Evolutionary conservation across 2,113 vertebrate species (phyloP), one percentile per base, ranked within the genome.

Genomic region (Promerops cafer): DNA sequence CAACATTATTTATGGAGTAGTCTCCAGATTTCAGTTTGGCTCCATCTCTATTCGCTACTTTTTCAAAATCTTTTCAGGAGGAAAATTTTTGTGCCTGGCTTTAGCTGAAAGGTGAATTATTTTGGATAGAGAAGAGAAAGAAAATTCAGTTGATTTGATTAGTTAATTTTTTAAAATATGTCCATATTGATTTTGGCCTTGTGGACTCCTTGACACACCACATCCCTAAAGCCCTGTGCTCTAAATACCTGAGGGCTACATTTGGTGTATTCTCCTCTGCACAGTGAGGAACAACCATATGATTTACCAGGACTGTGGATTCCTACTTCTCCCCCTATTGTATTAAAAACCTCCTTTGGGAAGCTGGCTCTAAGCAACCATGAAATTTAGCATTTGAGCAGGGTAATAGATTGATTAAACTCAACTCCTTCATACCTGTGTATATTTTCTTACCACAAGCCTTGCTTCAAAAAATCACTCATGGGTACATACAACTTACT

Each of bases 241-340:
- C 6, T 59, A 71, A 65, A 37, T 64, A 81, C 15, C 26, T 39
- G 75, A 85, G 16, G 30, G 24, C 20, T 37, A 26, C 0, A 0
- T 45, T 45, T 2, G 0, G 28, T 23, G 11, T 33, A 14, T 57
- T 66, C 50, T 61, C 40, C 31, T 83, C 28, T 28, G 28, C 33
- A 65, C 1, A 1, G 17, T 40, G 31, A 82, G 49, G 31, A 94
- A 47, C 26, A 68, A 9, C 28, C 11, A 16, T 0, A 0, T 24
- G 45, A 71, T 77, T 88, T 64, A 74, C 54, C 66, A 86, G 22
- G 28, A 24, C 31, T 53, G 28, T 56, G 37, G 26, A 65, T 88
- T 87, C 82, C 66, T 50, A 40, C 54, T 60, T 72, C 37, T 45
- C 54, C 78, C 76, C 23, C 28, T 0, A 2, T 33, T 69, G 28